These are phyloP conservation scores for Drosophila longiperda DNA, from an alignment of 2,888 invertebrate species.

Conservation along the genomic window DNA sequence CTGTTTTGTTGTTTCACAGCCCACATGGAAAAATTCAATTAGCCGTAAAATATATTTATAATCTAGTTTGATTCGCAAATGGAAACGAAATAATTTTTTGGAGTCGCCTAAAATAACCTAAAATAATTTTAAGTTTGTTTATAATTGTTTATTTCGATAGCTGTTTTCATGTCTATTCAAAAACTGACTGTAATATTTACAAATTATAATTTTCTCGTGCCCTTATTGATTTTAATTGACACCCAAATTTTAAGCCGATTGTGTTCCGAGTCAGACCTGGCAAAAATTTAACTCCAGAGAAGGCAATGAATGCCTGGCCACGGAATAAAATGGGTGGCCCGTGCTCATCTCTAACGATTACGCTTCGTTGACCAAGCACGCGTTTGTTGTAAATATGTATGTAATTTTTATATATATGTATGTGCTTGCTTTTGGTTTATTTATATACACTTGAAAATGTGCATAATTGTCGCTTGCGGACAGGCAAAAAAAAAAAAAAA, in stretches of 20 bases:
- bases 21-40: background rate
- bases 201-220: background rate
- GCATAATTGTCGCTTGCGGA: constrained; percentile 71
- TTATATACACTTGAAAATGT: constrained; percentile 60
- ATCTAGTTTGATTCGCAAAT: background rate
- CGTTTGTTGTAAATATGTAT: constrained; percentile 8
- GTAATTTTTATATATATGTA: constrained; percentile 17
- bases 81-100: background rate
- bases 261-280: background rate
- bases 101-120: fast-evolving
- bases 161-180: background rate
- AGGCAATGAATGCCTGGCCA: background rate
- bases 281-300: background rate
- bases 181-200: background rate
- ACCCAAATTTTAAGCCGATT: background rate
- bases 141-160: background rate
- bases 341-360: constrained; percentile 35
- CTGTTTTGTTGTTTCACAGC: background rate
- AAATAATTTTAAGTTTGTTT: background rate
- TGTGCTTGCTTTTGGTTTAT: constrained; percentile 41
- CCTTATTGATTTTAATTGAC: background rate
- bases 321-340: background rate
- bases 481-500: constrained; percentile 17
- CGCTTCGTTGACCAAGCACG: constrained; percentile 64
- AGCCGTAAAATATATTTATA: background rate